These are phyloP conservation scores for Pelobates cultripes DNA, from an alignment of 2,797 vertebrate species.

Conservation along the genomic window DNA sequence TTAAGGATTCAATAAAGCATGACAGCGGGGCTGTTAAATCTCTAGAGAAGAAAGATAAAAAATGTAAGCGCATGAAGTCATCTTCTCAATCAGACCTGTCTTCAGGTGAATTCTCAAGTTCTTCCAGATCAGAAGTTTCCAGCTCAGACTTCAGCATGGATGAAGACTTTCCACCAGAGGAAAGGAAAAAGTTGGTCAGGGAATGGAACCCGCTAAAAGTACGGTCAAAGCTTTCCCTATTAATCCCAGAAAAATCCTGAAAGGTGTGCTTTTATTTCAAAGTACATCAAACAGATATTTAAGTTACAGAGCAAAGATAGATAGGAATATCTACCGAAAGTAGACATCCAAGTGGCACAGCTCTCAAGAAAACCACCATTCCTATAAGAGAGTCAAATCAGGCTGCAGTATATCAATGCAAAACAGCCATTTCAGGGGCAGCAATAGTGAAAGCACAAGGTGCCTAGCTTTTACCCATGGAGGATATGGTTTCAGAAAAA, in stretches of 20 bases:
- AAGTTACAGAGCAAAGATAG: neutral
- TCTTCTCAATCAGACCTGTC: neutral
- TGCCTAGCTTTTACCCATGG: neutral
- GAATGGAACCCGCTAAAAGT: neutral
- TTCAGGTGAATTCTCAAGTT: neutral
- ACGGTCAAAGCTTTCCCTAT: neutral
- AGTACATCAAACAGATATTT: neutral
- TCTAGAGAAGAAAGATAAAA: too few species aligned
- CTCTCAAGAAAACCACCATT: neutral
- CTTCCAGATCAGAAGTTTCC: neutral
- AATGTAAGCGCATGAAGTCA: neutral
- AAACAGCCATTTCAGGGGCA: neutral
- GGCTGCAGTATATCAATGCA: neutral
- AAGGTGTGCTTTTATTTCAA: neutral
- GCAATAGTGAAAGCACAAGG: neutral
- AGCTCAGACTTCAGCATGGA: too few species aligned
- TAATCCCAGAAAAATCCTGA: neutral
- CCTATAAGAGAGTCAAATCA: neutral
- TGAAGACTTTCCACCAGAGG: too few species aligned
- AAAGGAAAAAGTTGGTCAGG: too few species aligned
- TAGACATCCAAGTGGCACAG: neutral
- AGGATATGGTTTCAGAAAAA: too few species aligned
- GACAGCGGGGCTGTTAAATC: too few species aligned
- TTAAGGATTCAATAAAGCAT: too few species aligned
- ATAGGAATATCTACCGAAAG: neutral